Base-by-base conservation (phyloP, 1,140 invertebrate species). In the Papilio xuthus region DNA sequence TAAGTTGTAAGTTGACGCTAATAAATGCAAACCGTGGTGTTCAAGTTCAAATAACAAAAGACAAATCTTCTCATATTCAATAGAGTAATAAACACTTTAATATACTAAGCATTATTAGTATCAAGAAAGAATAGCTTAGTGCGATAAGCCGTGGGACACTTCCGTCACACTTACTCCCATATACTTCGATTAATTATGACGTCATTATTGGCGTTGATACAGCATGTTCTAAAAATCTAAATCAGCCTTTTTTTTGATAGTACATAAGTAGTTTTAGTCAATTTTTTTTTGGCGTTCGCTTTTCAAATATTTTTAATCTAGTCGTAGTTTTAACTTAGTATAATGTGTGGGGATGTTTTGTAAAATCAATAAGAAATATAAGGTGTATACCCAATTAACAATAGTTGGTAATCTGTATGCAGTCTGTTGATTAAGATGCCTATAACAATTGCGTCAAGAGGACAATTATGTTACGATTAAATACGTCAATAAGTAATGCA, bases 141-240 rank as follows among this genome's bases (percentile, higher is more conserved):
- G 26, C n/a, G 50, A 80, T 80, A 75, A 78, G 47, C 20, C 78
- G 76, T 83, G 82, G 73, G 82, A 83, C 67, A n/a, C 60, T 32
- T 18, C 26, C 44, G n/a, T 23, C 10, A 28, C 15, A 69, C 69
- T 50, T 78, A 44, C 78, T 83, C 82, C 69, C 82, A 83, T 83
- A 83, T 80, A 32, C 76, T 78, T 79, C 80, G 81, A 80, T 82
- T 56, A 53, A 73, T 79, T 78, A 32, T 83, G 78, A 81, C 79
- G 79, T 82, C 81, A 82, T 76, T 80, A 82, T 78, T 82, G 79
- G 80, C 74, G 72, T 70, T 80, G 50, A 32, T 80, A 79, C 79
- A 79, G 82, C 23, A 69, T 77, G 82, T 63, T 71, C 50, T 0
- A 13, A 70, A 44, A 70, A 42, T n/a, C 18, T 28, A 13, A 15